Base-by-base conservation (phyloP, 30 jellyfish, hydroid and myxozoan species). In the Pelagia noctiluca region DNA sequence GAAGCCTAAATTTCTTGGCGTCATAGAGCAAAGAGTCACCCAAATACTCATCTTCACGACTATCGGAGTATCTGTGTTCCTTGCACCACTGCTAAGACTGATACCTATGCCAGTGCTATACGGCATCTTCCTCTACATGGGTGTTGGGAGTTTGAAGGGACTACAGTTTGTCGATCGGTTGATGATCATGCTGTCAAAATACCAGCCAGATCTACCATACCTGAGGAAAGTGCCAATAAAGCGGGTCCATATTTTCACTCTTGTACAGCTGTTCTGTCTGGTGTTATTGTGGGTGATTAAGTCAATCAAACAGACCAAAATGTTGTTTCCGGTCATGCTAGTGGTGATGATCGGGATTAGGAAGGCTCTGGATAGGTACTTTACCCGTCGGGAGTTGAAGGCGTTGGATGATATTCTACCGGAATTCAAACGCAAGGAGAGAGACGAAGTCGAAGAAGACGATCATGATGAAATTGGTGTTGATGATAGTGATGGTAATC, bases 171-270 rank as follows among this genome's bases (percentile, higher is more conserved):
- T 78, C 24, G 95, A 93, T 26, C 95, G 98, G 19, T 49, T 93
- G 31, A 32, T 47, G 54, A 50, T 93, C 70, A 47, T 93, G 83
- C 74, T 93, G 31, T 33, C 85, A 28, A 75, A 87, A 71, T 83
- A 87, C 38, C 98, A 91, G 46, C 98, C 98, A 1, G 98, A 93
- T 78, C 68, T 80, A 49, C 75, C 86, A 16, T 93, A 71, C 80
- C 66, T 93, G 34, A 78, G 98, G 25, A 93, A 93, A 38, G 96
- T 93, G 75, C 95, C 97, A 12, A 75, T 75, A 52, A 87, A 71
- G 25, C 76, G 96, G 35, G 97, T 88, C 29, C 96, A 93, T 52
- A 82, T 93, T 3, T 75, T 93, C 84, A 93, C 98, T 0, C 49
- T 75, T 18, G 78, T 83, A 2, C 98, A 93, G 64, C 81, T 88